These are phyloP conservation scores for Torymus auratus DNA, from an alignment of 2,888 invertebrate genomes.

Conservation along the genomic window DNA sequence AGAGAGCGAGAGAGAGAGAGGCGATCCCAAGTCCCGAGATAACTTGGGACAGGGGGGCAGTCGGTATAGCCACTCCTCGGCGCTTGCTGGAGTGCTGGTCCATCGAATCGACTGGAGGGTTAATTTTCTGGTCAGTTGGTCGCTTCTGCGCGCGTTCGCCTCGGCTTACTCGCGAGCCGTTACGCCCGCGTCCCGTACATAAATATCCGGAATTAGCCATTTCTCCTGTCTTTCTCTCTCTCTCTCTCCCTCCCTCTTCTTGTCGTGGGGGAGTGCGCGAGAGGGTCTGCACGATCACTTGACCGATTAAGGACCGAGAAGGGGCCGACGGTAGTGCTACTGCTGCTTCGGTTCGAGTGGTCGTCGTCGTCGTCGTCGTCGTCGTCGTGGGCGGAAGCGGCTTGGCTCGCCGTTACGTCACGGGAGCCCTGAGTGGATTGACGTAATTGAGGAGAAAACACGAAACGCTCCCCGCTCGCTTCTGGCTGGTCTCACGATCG, in stretches of 20 bases:
- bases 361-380: slow-evolving; percentile 49
- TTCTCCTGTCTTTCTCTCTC: slow-evolving; percentile 71
- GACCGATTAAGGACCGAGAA: slow-evolving; percentile 75
- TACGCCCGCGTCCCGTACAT: slow-evolving; percentile 75
- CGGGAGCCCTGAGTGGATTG: slow-evolving; percentile 74
- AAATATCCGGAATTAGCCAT: slow-evolving; percentile 78
- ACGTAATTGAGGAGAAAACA: slow-evolving; percentile 77
- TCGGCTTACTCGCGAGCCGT: slow-evolving; percentile 70
- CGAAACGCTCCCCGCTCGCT: slow-evolving; percentile 68
- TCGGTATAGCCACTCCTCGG: not conserved
- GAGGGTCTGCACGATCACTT: slow-evolving; percentile 75
- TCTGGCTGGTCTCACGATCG: slow-evolving; percentile 23
- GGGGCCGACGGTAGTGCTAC: too few species aligned
- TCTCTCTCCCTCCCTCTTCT: slow-evolving; percentile 61
- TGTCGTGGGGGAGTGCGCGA: slow-evolving; percentile 58
- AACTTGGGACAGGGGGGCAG: slow-evolving; percentile 36
- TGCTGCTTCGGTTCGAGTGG: slow-evolving; percentile 69
- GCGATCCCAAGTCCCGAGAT: slow-evolving; percentile 40
- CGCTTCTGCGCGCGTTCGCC: slow-evolving; percentile 71
- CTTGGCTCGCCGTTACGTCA: slow-evolving; percentile 68
- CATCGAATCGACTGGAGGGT: slow-evolving; percentile 76
- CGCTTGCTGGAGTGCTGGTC: slow-evolving; percentile 64
- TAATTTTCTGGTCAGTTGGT: slow-evolving; percentile 78
- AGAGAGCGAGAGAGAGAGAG: not conserved
- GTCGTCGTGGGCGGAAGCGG: too few species aligned